Conservation (phyloP, 35 echinoderm and acorn worm genomes). For the Nesometra sesokonis region DNA sequence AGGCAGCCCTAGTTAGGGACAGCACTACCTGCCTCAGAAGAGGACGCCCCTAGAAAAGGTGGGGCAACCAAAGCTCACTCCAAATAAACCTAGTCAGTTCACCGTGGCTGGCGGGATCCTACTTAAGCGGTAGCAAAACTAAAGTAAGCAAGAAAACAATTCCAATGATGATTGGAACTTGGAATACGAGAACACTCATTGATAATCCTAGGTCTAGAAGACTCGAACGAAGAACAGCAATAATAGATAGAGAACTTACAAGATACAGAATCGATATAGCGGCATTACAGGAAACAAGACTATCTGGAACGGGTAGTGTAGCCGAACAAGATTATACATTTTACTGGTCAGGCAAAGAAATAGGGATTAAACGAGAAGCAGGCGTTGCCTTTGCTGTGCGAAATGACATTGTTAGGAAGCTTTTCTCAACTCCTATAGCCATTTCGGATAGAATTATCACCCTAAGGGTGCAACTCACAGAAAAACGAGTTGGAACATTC, state of each 20-base stretch:
- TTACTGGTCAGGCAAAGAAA: constrained; percentile 7
- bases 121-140: neutral
- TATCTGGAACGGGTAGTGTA: neutral
- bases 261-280: constrained; percentile 5
- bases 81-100: neutral
- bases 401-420: neutral
- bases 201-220: neutral
- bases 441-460: neutral
- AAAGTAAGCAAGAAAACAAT: too few relatives aligned
- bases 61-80: neutral
- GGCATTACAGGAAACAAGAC: neutral
- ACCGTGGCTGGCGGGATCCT: neutral
- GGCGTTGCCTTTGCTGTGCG: neutral
- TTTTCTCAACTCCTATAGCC: neutral
- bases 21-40: neutral
- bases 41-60: too few relatives aligned
- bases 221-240: neutral
- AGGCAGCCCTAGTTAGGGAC: constrained; percentile 5
- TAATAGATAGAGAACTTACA: constrained; percentile 4
- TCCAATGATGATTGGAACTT: neutral
- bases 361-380: too few relatives aligned
- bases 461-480: neutral
- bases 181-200: constrained; percentile 2
- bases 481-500: too few relatives aligned
- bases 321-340: constrained; percentile 6